Conservation (phyloP, 2,797 vertebrate genomes). For the Selene dorsalis region DNA sequence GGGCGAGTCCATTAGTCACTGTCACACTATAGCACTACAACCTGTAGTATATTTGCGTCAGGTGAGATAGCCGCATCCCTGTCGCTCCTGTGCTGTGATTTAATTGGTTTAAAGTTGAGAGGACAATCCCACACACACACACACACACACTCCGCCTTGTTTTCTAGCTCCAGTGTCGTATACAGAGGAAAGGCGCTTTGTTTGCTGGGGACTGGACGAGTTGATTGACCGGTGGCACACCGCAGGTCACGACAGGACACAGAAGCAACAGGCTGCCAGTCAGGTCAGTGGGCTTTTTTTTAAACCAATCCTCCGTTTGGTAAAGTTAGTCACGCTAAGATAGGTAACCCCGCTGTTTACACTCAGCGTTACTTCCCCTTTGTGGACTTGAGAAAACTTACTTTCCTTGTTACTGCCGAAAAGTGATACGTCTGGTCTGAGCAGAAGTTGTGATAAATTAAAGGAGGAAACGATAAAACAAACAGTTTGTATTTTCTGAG, state of each 20-base stretch:
- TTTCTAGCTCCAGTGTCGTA: not conserved
- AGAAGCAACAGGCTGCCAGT: not conserved
- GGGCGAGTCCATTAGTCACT: not conserved
- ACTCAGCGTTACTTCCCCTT: not conserved
- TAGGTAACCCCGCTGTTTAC: not conserved
- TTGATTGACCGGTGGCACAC: not conserved
- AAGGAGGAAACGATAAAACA: not conserved
- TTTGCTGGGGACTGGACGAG: not conserved
- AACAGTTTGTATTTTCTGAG: not conserved
- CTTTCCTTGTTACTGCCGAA: not conserved
- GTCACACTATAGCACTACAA: too few relatives aligned
- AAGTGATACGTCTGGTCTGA: too few relatives aligned
- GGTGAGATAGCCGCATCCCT: not conserved
- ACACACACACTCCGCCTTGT: slow-evolving; percentile 32
- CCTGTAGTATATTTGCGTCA: rapidly evolving
- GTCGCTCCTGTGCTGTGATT: slow-evolving; percentile 41
- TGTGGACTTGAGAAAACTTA: not conserved
- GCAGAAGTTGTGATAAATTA: not conserved
- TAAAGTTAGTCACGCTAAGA: not conserved
- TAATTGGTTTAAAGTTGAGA: slow-evolving; percentile 70
- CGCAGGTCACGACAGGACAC: slow-evolving; percentile 43
- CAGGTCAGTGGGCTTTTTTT: slow-evolving; percentile 57
- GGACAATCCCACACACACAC: slow-evolving; percentile 18
- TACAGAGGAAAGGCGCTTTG: not conserved
- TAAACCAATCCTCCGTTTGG: not conserved